These are phyloP conservation scores for Panagrolaimus sp. DNA, from an alignment of 1,140 invertebrate genomes.

Conservation along the genomic window DNA sequence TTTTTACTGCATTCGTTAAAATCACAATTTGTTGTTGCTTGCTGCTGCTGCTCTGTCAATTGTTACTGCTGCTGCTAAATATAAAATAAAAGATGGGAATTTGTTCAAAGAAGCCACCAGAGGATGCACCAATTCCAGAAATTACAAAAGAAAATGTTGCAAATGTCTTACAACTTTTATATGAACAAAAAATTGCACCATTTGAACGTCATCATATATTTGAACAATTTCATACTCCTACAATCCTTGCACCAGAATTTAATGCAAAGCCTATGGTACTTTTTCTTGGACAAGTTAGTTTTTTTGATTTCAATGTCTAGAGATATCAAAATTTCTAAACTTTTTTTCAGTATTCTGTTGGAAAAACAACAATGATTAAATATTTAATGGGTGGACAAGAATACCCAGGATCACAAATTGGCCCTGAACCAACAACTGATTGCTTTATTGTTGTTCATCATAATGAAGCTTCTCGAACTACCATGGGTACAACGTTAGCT, in stretches of 20 bases:
- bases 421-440: slow-evolving; percentile 56
- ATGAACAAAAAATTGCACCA: slow-evolving; percentile 58
- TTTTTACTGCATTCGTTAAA: too few species aligned
- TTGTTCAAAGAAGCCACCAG: not conserved
- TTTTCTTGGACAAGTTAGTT: slow-evolving; percentile 59
- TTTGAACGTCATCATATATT: slow-evolving; percentile 61
- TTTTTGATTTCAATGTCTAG: not conserved
- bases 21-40: too few species aligned
- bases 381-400: slow-evolving; percentile 28
- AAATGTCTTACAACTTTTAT: slow-evolving; percentile 22
- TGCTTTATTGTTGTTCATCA: slow-evolving; percentile 36
- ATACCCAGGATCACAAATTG: slow-evolving; percentile 59
- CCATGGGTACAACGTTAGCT: not conserved
- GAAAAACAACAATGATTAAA: slow-evolving; percentile 62
- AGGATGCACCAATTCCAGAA: slow-evolving; percentile 11
- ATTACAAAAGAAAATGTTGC: slow-evolving; percentile 16
- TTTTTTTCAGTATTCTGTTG: slow-evolving; percentile 60
- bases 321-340: not conserved
- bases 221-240: slow-evolving; percentile 62
- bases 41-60: too few species aligned
- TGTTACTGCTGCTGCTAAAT: too few species aligned
- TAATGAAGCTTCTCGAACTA: slow-evolving; percentile 17
- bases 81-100: not conserved
- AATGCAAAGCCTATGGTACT: slow-evolving; percentile 62
- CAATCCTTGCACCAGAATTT: slow-evolving; percentile 61